Evolutionary conservation across 2,113 vertebrate genomes (phyloP).

Genomic region (Sigmodon hispidus): DNA sequence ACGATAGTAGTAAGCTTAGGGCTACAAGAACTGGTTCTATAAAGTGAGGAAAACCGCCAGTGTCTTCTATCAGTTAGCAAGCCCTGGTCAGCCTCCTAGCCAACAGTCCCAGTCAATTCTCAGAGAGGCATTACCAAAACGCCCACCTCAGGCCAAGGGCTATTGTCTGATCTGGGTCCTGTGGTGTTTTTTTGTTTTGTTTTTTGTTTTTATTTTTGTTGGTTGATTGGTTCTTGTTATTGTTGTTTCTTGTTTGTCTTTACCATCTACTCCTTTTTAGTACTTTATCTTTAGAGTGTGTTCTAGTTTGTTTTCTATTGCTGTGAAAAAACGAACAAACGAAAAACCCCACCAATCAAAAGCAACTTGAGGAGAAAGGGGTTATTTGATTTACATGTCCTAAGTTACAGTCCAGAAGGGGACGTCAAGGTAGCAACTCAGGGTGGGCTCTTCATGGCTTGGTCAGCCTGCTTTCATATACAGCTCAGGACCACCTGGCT

Average conservation of each 20-base stretch:
- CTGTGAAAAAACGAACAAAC: not conserved
- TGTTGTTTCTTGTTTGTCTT: not conserved
- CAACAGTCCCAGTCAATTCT: not conserved
- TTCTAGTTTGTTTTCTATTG: not conserved
- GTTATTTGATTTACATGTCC: not conserved
- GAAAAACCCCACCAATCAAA: not conserved
- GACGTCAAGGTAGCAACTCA: not conserved
- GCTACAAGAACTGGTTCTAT: not conserved
- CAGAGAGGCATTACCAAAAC: not conserved
- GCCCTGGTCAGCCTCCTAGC: not conserved
- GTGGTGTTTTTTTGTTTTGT: not conserved
- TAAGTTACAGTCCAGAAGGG: not conserved
- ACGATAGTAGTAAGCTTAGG: accelerated
- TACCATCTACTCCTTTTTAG: not conserved
- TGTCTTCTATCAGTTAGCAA: accelerated
- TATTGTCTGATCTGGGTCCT: not conserved
- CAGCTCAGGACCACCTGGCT: not conserved
- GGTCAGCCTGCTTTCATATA: not conserved
- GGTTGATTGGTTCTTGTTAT: no score
- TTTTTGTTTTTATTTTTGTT: no score
- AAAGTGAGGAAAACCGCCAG: not conserved
- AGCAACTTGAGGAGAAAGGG: not conserved
- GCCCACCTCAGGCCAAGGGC: no score
- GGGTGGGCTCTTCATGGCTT: not conserved
- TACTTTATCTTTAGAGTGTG: not conserved